Evolutionary conservation across 2,113 vertebrate species (phyloP), one percentile per base, ranked within the genome.

Genomic region (Thermophis baileyi): DNA sequence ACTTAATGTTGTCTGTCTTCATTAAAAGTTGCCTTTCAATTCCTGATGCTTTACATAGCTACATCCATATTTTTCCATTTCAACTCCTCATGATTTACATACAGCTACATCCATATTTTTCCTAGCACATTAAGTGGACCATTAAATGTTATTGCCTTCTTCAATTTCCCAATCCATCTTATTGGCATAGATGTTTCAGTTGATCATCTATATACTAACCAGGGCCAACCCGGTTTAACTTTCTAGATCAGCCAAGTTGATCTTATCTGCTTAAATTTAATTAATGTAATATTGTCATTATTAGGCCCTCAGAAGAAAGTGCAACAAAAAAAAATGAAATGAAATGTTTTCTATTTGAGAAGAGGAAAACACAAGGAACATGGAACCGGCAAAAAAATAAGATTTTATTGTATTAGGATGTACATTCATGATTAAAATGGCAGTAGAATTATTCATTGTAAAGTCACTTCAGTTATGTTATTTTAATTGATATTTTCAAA

Each of bases 401-500:
- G 35, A 12, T 40, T n/a, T 53, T 35, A 55, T 57, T 10, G 40
- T 27, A 25, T 81, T 88, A 81, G 35, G 50, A 3, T 74, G 18
- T 60, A 91, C 3, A 50, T 91, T 89, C 20, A n/a, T 12, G 9
- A 7, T 50, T 25, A 86, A 86, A 89, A 24, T 85, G 16, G n/a
- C n/a, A 89, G 11, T 85, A 85, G 6, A 53, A n/a, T 44, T 47
- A 35, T 1, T 35, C 46, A 11, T 94, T 92, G 57, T 93, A 25
- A 93, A 89, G 5, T 63, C 74, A 16, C 49, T 93, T 40, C 25
- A 94, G 9, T 6, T 93, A 44, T 81, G 22, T 93, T 94, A 92
- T 92, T 92, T 92, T 74, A 89, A 24, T 50, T 91, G 74, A 94
- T 47, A 49, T 30, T 94, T 93, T 89, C 74, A 95, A 92, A 95